A percentile compares a stretch with the other conserved stretches of the same genome.
Evolutionary conservation across 2,888 invertebrate species (phyloP).

Genomic region (Platycnemis pennipes): DNA sequence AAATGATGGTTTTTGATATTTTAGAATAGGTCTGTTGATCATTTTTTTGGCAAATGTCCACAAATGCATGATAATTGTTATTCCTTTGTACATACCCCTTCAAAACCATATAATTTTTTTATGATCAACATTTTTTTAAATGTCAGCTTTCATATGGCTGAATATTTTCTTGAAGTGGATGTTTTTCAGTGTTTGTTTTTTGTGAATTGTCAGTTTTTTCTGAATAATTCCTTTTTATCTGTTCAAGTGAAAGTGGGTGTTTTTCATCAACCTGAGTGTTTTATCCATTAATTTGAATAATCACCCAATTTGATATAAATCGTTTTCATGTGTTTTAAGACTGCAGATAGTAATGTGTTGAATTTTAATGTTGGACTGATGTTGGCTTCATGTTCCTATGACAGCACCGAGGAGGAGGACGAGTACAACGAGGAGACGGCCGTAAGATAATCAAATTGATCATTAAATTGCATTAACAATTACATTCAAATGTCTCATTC

Average conservation of each 20-base stretch:
- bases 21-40: neutral
- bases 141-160: neutral
- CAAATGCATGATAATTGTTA: neutral
- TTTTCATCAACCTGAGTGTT: constrained; percentile 61
- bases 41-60: neutral
- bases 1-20: neutral
- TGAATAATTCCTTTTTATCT: constrained; percentile 38
- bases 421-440: constrained; percentile 58
- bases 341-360: constrained; percentile 48
- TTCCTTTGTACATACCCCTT: neutral
- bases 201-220: constrained; percentile 42
- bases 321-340: constrained; percentile 49
- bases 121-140: constrained; percentile 3
- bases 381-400: constrained; percentile 59
- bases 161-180: neutral
- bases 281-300: constrained; percentile 67
- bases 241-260: constrained; percentile 45
- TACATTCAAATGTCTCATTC: neutral
- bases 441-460: constrained; percentile 56
- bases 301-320: constrained; percentile 53
- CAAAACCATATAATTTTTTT: neutral
- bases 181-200: constrained; percentile 54
- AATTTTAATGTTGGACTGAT: constrained; percentile 64
- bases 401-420: constrained; percentile 68
- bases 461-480: constrained; percentile 1